phyloP scores from a whole-genome alignment of 2,888 invertebrate species.

The Sesamia inferens region DNA sequence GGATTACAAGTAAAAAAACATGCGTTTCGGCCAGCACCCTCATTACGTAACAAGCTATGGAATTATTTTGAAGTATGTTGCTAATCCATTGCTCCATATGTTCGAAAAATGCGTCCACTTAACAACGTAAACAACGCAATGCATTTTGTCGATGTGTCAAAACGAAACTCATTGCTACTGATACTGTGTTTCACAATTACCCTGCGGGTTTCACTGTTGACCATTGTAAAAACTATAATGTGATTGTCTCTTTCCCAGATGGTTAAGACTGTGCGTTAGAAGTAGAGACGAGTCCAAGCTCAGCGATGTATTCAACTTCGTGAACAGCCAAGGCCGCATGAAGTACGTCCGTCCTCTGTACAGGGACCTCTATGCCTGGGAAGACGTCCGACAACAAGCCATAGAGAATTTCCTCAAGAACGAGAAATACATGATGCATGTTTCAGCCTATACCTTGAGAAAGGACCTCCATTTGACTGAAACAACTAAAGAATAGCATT shows the following conservation, averaged over 20 bases:
- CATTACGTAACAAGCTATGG: too few species aligned
- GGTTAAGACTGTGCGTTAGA: slow-evolving; percentile 94
- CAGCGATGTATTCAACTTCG: slow-evolving; percentile 92
- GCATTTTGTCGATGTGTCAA: too few species aligned
- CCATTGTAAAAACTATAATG: not conserved
- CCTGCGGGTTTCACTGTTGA: too few species aligned
- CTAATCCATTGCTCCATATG: too few species aligned
- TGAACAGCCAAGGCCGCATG: slow-evolving; percentile 96
- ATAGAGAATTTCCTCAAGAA: slow-evolving; percentile 93
- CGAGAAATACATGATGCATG: slow-evolving; percentile 95
- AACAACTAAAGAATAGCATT: slow-evolving; percentile 48
- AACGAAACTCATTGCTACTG: too few species aligned
- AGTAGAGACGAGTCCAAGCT: slow-evolving; percentile 92
- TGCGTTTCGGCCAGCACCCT: too few species aligned
- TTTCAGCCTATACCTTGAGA: slow-evolving; percentile 93
- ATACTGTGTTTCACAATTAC: too few species aligned
- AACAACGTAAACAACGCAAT: too few species aligned
- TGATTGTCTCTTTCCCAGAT: slow-evolving; percentile 86
- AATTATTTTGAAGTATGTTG: too few species aligned
- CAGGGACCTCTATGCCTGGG: slow-evolving; percentile 95
- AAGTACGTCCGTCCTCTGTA: slow-evolving; percentile 97
- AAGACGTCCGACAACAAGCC: slow-evolving; percentile 91
- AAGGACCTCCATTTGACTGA: slow-evolving; percentile 92
- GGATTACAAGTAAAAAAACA: not conserved
- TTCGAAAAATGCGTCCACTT: too few species aligned